phyloP scores from a whole-genome alignment of 2,888 invertebrate genomes.

The Arctia plantaginis region DNA sequence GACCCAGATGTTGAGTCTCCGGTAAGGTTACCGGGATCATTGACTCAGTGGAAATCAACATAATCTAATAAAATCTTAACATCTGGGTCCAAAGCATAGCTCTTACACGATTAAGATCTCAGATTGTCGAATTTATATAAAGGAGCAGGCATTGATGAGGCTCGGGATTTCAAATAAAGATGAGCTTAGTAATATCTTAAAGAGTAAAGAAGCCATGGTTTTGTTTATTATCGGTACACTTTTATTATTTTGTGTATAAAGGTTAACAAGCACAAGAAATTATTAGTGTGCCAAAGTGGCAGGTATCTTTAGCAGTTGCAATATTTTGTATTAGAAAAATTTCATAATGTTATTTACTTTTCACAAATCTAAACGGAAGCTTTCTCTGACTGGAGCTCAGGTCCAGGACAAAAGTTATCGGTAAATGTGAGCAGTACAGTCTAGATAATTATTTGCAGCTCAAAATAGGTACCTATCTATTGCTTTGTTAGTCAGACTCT shows the following conservation, averaged over 20 bases:
- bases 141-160: neutral
- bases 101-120: too few relatives aligned
- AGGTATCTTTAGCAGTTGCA: neutral
- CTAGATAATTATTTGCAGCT: neutral
- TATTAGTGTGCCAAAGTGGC: neutral
- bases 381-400: neutral
- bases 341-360: neutral
- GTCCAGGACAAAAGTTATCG: neutral
- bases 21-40: too few relatives aligned
- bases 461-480: neutral
- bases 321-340: neutral
- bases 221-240: neutral
- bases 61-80: too few relatives aligned
- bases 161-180: neutral
- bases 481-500: conserved; percentile 10
- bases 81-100: too few relatives aligned
- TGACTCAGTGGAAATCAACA: too few relatives aligned
- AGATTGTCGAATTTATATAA: neutral
- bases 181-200: neutral
- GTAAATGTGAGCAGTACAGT: too few relatives aligned
- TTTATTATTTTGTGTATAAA: neutral
- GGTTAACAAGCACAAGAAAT: neutral
- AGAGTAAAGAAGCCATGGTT: neutral
- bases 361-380: neutral
- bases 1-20: too few relatives aligned